These are phyloP conservation scores for Cricetomys ansorgei DNA, from an alignment of 2,113 vertebrate genomes.

Conservation along the genomic window DNA sequence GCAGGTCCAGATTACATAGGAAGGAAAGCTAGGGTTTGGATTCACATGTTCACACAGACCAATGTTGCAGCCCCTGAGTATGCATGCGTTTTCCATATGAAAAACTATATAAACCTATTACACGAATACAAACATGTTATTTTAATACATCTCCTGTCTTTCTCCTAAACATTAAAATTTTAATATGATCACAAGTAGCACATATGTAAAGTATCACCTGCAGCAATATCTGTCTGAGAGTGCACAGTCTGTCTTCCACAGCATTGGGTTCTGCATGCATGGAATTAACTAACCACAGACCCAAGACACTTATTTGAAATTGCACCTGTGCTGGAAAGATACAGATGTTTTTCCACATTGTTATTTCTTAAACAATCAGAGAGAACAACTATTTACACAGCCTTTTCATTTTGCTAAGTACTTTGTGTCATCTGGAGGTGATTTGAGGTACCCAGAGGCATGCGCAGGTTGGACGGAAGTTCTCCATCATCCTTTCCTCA, in stretches of 20 bases:
- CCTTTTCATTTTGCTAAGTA: neutral
- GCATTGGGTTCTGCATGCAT: neutral
- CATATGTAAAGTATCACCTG: neutral
- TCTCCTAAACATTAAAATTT: neutral
- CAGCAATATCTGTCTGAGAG: neutral
- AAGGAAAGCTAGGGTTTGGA: neutral
- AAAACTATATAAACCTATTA: neutral
- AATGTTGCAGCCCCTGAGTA: neutral
- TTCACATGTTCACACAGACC: neutral
- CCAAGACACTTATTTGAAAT: neutral
- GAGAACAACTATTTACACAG: neutral
- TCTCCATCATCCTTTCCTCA: too few species aligned
- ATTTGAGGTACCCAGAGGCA: neutral
- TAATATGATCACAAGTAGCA: neutral
- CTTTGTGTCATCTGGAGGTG: neutral
- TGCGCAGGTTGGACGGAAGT: neutral
- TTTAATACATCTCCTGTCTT: neutral
- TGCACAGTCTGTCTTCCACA: neutral
- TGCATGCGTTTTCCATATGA: neutral
- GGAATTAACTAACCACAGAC: neutral
- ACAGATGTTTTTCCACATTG: neutral
- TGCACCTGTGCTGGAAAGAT: neutral
- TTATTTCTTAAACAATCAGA: neutral
- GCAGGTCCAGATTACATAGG: neutral
- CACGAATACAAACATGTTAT: neutral